A percentile compares a stretch with the other conserved stretches of the same genome.
Evolutionary conservation across 2,888 invertebrate genomes (phyloP).

Genomic region (Thymelicus acteon): DNA sequence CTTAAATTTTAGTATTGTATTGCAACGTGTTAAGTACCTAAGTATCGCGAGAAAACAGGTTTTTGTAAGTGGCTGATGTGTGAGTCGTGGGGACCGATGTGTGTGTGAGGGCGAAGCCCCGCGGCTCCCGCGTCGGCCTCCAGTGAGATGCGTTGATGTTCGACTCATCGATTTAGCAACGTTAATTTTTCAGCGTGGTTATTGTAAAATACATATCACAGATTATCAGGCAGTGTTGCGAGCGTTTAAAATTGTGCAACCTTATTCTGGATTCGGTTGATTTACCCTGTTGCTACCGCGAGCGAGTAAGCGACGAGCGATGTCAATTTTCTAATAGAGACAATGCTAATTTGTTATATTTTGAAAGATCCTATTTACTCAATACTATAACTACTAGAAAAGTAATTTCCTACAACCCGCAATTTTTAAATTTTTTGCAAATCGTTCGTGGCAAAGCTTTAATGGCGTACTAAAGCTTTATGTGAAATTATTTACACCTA

Average conservation of each 20-base stretch:
- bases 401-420: not conserved
- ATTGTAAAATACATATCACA: conserved; percentile 82
- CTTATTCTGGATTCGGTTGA: conserved; percentile 19
- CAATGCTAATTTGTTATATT: no score
- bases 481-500: no score
- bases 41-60: conserved; percentile 53
- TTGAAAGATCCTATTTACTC: not conserved
- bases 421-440: not conserved
- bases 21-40: conserved; percentile 66
- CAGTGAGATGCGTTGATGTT: conserved; percentile 49
- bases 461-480: not conserved
- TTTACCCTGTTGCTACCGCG: not conserved
- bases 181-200: conserved; percentile 58
- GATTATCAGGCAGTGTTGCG: conserved; percentile 68
- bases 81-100: conserved; percentile 51
- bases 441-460: not conserved
- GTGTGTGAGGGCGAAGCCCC: conserved; percentile 46
- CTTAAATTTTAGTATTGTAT: conserved; percentile 75
- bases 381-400: not conserved
- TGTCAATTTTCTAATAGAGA: not conserved
- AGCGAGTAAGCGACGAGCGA: not conserved
- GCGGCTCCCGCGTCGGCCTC: conserved; percentile 38
- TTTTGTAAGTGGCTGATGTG: conserved; percentile 47
- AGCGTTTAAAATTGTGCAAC: conserved; percentile 37
- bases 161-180: conserved; percentile 42